phyloP scores from a whole-genome alignment of 2,113 vertebrate genomes.

The Lota lota region DNA sequence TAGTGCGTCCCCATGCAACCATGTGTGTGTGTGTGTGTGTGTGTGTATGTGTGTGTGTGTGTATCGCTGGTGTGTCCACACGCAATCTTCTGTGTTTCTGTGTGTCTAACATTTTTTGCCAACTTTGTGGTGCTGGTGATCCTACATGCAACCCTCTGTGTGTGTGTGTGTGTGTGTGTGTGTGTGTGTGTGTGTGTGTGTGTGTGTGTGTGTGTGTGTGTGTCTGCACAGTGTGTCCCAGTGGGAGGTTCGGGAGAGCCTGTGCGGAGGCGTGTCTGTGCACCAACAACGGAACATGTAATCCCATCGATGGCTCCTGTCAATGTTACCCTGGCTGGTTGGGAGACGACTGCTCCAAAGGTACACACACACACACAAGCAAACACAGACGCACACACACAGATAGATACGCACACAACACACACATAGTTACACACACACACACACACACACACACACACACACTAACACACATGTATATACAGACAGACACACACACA shows the following conservation, averaged over 20 bases:
- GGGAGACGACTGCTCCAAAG: conserved; percentile 84
- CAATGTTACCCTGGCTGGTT: conserved; percentile 92
- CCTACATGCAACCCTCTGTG: not conserved
- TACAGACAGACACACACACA: too few species aligned
- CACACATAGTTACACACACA: not conserved
- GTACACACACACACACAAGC: conserved; percentile 64
- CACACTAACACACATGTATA: too few species aligned
- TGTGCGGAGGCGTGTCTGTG: conserved; percentile 82
- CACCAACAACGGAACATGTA: conserved; percentile 88
- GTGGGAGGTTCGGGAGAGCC: conserved; percentile 82
- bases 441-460: too few species aligned
- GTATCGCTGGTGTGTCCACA: too few species aligned
- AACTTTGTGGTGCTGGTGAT: not conserved
- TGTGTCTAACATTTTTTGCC: not conserved
- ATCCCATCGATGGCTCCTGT: conserved; percentile 89
- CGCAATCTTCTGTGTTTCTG: too few species aligned
- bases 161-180: not conserved
- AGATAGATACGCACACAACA: not conserved
- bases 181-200: not conserved
- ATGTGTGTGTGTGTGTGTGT: too few species aligned
- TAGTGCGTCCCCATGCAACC: too few species aligned
- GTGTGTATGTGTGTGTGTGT: too few species aligned
- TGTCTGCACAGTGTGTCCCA: conserved; percentile 80
- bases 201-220: conserved; percentile 8
- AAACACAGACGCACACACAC: not conserved